Evolutionary conservation across 2,888 invertebrate species (phyloP), one percentile per base, ranked within the genome.

Genomic region (Harmothoe impar): DNA sequence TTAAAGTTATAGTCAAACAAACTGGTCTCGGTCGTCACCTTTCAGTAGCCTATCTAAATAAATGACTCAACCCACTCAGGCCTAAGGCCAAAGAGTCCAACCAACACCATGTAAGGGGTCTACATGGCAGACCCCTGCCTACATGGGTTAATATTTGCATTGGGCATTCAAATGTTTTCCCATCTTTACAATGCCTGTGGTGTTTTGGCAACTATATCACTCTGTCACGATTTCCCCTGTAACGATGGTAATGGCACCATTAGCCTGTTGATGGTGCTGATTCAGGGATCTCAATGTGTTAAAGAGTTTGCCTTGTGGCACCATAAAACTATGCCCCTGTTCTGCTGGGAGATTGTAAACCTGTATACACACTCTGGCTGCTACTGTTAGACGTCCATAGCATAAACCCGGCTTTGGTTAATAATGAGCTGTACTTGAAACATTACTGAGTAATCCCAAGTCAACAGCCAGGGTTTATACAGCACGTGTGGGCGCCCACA

Each of bases 371-470:
- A 7, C 62, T 5, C 62, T 62, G 62, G n/a, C 62, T 62, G 62
- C 62, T 62, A n/a, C 62, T n/a, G 62, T 20, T 12, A 20, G 62
- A 62, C 25, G 72, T 29, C 29, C 29, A 62, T 62, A 29, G 25
- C 29, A 62, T 62, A 29, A 72, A 72, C n/a, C 25, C 29, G 17
- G 72, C 29, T 72, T 25, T 29, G 72, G 5, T 29, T 29, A 15
- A 72, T 72, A 72, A 72, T 29, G 72, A 72, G 31, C 29, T 15
- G 72, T 29, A 29, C 72, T 72, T 29, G 15, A 72, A 72, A 72
- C 72, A 72, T 72, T 29, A 72, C 29, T 72, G 72, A 29, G 29
- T 29, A 72, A 72, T 72, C 72, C 72, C 25, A 72, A 72, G 72
- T 72, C 72, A 72, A 72, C 72, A 72, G 3, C 12, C 29, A 15